Evolutionary conservation across 2,888 invertebrate genomes (phyloP).

Genomic region (Lydus trimaculatus): DNA sequence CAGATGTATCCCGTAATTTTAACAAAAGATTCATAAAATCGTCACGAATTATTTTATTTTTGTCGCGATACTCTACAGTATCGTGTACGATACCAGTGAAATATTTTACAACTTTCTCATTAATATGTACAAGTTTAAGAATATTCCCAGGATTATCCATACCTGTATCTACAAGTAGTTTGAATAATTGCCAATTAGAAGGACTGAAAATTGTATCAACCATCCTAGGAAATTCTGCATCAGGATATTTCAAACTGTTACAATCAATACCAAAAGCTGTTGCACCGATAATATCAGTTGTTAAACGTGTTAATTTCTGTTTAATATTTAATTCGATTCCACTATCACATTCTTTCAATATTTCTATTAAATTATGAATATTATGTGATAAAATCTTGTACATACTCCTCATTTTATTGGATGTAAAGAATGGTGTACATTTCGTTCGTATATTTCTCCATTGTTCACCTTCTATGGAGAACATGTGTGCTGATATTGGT

Average conservation of each 20-base stretch:
- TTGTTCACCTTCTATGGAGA: conserved; percentile 48
- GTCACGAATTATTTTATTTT: conserved; percentile 60
- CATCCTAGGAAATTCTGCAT: neutral
- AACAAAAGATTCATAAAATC: conserved; percentile 65
- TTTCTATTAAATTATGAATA: conserved; percentile 39
- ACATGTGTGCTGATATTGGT: conserved; percentile 56
- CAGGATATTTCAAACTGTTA: conserved; percentile 20
- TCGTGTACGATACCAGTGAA: conserved; percentile 59
- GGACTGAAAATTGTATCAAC: conserved; percentile 37
- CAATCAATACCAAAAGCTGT: conserved; percentile 34
- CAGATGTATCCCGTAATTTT: conserved; percentile 51
- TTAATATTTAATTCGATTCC: conserved; percentile 20
- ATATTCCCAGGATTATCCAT: neutral
- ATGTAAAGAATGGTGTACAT: conserved; percentile 26
- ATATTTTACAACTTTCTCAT: conserved; percentile 52
- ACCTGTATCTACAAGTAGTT: neutral
- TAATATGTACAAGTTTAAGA: conserved; percentile 20
- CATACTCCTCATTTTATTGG: conserved; percentile 10
- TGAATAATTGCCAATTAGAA: conserved; percentile 17
- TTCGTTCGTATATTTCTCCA: conserved; percentile 53
- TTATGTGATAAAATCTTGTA: conserved; percentile 3
- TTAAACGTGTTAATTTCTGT: conserved; percentile 23
- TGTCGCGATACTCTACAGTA: conserved; percentile 59
- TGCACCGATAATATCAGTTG: conserved; percentile 33
- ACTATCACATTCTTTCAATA: neutral